phyloP scores from a whole-genome alignment of 2,113 vertebrate species.

The Marcusenius ussheri region DNA sequence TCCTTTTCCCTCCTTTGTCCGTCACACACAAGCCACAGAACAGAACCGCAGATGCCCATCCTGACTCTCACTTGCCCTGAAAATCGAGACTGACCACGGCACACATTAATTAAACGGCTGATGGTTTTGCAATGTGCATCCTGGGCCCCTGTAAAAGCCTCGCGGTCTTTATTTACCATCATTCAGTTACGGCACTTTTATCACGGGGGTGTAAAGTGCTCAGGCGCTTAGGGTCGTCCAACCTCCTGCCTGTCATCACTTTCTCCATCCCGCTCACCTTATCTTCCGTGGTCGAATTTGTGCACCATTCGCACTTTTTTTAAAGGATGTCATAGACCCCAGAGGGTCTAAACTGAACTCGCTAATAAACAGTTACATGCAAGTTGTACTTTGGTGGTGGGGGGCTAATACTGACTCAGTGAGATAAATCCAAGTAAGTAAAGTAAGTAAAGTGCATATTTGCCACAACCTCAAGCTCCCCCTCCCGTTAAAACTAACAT shows the following conservation, averaged over 20 bases:
- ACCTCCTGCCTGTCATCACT: neutral
- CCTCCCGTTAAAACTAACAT: neutral
- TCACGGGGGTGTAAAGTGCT: neutral
- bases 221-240: neutral
- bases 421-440: neutral
- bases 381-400: neutral
- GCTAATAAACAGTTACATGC: neutral
- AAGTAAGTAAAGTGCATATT: too few species aligned
- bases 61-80: neutral
- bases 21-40: neutral
- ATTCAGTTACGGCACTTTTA: neutral
- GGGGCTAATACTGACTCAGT: neutral
- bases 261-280: neutral
- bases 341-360: neutral
- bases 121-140: neutral
- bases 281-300: neutral
- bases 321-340: neutral
- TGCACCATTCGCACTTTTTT: neutral
- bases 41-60: neutral
- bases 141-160: neutral
- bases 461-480: neutral
- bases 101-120: neutral
- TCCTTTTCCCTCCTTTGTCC: neutral
- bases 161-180: neutral
- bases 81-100: too few species aligned